phyloP scores from a whole-genome alignment of 2,113 vertebrate species.

The Lucifuga dentata region DNA sequence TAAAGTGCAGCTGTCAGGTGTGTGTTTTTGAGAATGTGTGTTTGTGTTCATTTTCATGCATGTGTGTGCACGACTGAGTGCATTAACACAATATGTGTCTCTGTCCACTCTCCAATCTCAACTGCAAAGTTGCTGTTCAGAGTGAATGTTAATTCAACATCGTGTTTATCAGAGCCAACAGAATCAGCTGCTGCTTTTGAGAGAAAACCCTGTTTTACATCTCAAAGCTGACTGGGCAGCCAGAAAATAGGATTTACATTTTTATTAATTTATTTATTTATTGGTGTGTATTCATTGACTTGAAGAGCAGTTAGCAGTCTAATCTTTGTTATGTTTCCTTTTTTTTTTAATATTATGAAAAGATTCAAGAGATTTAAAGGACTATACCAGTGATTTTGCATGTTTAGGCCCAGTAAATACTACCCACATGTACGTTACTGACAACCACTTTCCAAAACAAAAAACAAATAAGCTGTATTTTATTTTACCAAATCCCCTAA shows the following conservation, averaged over 20 bases:
- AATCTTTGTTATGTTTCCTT: constrained; percentile 3
- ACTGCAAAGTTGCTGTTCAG: constrained; percentile 56
- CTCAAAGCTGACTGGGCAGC: constrained; percentile 62
- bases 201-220: constrained; percentile 67
- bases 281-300: constrained; percentile 38
- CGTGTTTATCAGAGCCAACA: constrained; percentile 57
- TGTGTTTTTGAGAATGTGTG: constrained; percentile 42
- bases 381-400: too few relatives aligned
- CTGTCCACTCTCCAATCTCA: constrained; percentile 60
- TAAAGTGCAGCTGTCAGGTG: constrained; percentile 79
- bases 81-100: constrained; percentile 51
- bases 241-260: constrained; percentile 52
- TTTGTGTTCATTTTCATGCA: constrained; percentile 15
- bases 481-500: too few relatives aligned
- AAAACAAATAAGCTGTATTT: too few relatives aligned
- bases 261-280: constrained; percentile 44
- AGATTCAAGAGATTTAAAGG: too few relatives aligned
- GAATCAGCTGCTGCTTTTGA: constrained; percentile 72
- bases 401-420: too few relatives aligned
- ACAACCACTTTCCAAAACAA: too few relatives aligned
- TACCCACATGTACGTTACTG: too few relatives aligned
- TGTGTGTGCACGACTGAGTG: constrained; percentile 12
- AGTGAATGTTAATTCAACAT: constrained; percentile 69
- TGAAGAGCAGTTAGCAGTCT: constrained; percentile 14
- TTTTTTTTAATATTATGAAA: background rate